Base-by-base conservation (phyloP, 2,113 vertebrate species). In the Toxostoma redivivum region DNA sequence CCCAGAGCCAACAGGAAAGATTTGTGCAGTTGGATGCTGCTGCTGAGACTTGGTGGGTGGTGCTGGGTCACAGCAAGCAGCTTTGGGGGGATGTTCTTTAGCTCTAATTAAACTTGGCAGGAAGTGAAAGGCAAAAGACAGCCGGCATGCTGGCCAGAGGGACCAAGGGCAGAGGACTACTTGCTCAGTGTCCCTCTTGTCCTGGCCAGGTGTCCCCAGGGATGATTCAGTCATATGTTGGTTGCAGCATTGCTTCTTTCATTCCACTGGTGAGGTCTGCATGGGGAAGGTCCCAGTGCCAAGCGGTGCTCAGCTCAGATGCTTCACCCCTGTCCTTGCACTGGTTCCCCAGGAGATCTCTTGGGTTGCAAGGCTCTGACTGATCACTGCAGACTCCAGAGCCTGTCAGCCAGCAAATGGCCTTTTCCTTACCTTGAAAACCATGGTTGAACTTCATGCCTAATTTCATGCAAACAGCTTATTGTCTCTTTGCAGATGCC, bases 261-360 rank as follows among this genome's bases (percentile, higher is more conserved):
- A 0, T 44, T 31, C 24, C 21, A 1, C 24, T 0, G 0, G 7
- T 51, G 40, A 13, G 30, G 10, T 81, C 57, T 81, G 45, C 6
- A 2, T 16, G 25, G 61, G 22, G 47, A n/a, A 31, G 51, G 47
- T 57, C 60, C 38, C 0, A 0, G 37, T 54, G 61, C 66, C 13
- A 3, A 77, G 31, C 11, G 2, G 0, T 17, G 31, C 1, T 1
- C 9, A 23, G 11, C 44, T 12, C 0, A 0, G 18, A 12, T 11
- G 21, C 30, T 31, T 82, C 18, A 16, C 11, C 44, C 27, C 47
- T 50, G 48, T 66, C 66, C 33, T 94, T 70, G 37, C 28, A 17
- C 30, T 0, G 0, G 8, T 48, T 88, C 61, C 48, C 20, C 37
- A 54, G 47, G 58, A 57, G 22, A 42, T 72, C 44, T 69, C 21